Evolutionary conservation across 2,113 vertebrate species (phyloP).

Genomic region (Chelonoidis abingdonii): DNA sequence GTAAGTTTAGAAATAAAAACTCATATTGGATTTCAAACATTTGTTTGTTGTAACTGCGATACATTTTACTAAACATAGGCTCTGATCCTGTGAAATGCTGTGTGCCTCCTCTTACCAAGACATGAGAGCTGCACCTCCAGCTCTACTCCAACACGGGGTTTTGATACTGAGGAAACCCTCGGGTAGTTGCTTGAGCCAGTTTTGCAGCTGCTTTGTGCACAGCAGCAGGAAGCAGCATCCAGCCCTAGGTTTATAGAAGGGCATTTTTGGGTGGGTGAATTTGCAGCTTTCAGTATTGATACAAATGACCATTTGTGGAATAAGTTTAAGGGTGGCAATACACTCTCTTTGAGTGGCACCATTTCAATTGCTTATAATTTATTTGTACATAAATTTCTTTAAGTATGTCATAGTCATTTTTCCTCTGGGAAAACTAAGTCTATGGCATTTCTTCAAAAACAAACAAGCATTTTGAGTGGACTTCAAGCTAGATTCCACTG

Average conservation of each 20-base stretch:
- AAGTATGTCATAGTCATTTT: neutral
- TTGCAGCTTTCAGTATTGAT: neutral
- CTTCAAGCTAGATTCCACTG: neutral
- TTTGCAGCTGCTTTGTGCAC: neutral
- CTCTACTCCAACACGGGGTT: accelerated
- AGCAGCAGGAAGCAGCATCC: neutral
- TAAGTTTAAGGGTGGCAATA: neutral
- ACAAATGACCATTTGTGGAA: neutral
- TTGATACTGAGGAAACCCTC: neutral
- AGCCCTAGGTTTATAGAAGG: neutral
- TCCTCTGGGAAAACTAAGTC: neutral
- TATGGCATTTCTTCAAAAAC: neutral
- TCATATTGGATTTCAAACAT: neutral
- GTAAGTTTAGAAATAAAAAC: neutral
- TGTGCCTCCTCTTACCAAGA: neutral
- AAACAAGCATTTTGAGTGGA: neutral
- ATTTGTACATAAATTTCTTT: neutral
- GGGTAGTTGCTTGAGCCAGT: neutral
- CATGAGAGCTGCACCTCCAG: neutral
- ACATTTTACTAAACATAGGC: neutral
- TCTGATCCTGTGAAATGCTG: neutral
- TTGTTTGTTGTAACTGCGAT: neutral
- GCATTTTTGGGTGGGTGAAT: neutral
- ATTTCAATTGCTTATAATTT: neutral
- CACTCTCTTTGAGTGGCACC: neutral